A percentile compares a stretch with the other conserved stretches of the same genome.
Evolutionary conservation across 2,797 vertebrate species (phyloP).

Genomic region (Steatocranus sp.): DNA sequence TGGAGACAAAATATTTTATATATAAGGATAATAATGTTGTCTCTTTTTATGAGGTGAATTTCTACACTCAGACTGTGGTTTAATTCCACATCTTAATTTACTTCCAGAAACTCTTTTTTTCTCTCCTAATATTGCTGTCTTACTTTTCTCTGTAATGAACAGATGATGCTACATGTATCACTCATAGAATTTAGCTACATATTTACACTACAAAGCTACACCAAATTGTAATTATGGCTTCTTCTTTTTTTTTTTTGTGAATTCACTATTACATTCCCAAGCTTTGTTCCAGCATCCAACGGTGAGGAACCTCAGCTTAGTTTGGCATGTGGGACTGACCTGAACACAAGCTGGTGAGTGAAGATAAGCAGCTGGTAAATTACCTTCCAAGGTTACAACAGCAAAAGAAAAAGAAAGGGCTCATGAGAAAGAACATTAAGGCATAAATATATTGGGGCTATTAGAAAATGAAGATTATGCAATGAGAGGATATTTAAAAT

Average conservation of each 20-base stretch:
- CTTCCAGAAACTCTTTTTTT: neutral
- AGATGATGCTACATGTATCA: neutral
- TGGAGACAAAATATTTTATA: neutral
- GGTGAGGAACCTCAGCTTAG: neutral
- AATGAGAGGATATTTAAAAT: neutral
- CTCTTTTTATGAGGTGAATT: neutral
- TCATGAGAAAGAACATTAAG: neutral
- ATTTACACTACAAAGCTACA: neutral
- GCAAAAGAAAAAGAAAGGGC: neutral
- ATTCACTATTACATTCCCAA: neutral
- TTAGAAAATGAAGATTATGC: neutral
- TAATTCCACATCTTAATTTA: neutral
- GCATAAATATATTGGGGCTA: neutral
- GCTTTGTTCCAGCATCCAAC: neutral
- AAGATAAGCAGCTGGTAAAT: conserved; percentile 21
- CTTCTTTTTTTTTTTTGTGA: neutral
- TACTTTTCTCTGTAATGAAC: neutral
- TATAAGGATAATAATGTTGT: neutral
- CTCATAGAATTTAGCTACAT: neutral
- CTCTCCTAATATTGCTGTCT: neutral
- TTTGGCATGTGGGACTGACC: neutral
- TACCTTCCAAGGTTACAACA: neutral
- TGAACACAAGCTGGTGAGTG: neutral
- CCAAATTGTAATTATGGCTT: neutral
- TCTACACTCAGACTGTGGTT: neutral